Conservation (phyloP, 2,797 vertebrate species). For the Mycteria americana region DNA sequence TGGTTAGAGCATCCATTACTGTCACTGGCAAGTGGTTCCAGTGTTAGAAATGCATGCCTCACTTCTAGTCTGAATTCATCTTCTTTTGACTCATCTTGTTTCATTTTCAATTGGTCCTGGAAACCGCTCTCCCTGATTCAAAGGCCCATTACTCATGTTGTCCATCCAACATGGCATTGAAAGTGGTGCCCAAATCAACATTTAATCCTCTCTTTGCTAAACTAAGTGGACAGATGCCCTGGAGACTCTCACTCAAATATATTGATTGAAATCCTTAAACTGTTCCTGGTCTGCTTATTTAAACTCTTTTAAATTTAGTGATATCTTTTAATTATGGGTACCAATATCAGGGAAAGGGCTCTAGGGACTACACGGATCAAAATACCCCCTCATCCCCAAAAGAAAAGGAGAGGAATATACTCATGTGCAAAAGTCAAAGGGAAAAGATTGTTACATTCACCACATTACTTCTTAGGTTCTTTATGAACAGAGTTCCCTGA, state of each 20-base stretch:
- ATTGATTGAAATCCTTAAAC: not conserved
- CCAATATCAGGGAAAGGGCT: not conserved
- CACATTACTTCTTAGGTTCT: not conserved
- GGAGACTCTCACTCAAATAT: not conserved
- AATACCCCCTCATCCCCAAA: not conserved
- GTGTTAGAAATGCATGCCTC: not conserved
- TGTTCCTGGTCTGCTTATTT: not conserved
- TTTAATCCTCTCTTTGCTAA: not conserved
- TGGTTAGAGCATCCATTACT: not conserved
- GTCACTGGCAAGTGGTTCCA: not conserved
- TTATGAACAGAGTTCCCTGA: not conserved
- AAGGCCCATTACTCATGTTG: accelerated
- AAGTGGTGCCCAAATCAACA: not conserved
- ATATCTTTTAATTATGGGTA: not conserved
- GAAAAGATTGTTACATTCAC: not conserved
- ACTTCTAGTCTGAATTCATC: not conserved
- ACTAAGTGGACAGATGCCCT: not conserved
- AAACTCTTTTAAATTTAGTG: not conserved
- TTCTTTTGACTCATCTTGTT: not conserved
- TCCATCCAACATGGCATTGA: not conserved
- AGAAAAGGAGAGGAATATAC: not conserved
- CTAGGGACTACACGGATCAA: not conserved
- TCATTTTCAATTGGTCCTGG: not conserved
- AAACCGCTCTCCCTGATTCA: not conserved
- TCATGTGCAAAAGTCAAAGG: not conserved